Percentiles rank a stretch among this genome's conserved stretches.
These are phyloP conservation scores for Sebastes diploproa DNA, from an alignment of 2,797 vertebrate species.

Conservation along the genomic window DNA sequence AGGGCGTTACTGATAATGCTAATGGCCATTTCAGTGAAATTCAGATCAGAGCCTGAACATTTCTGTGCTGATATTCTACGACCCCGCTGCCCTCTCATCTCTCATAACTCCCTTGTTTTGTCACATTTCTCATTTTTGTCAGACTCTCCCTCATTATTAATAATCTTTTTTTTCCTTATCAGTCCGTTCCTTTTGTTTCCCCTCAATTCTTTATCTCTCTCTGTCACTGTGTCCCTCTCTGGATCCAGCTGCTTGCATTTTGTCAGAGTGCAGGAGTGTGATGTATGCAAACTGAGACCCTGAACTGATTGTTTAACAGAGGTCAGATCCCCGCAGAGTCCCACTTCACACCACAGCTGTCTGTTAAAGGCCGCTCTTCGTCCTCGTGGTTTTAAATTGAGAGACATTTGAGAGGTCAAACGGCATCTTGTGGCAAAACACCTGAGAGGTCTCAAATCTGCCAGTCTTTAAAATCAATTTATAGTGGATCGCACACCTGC, in stretches of 20 bases:
- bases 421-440: neutral
- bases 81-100: neutral
- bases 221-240: neutral
- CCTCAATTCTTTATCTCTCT: conserved; percentile 5
- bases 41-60: neutral
- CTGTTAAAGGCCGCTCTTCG: neutral
- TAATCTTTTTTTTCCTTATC: neutral
- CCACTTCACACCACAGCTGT: conserved; percentile 29
- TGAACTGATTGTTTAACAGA: conserved; percentile 30
- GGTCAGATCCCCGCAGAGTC: conserved; percentile 25
- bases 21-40: neutral
- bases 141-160: neutral
- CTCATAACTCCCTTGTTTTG: neutral
- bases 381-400: conserved; percentile 14
- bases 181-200: neutral
- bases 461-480: conserved; percentile 36
- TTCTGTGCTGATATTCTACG: neutral
- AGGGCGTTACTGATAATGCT: neutral
- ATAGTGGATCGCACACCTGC: conserved; percentile 38
- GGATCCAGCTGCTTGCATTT: conserved; percentile 26
- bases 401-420: conserved; percentile 14
- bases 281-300: conserved; percentile 19
- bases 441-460: conserved; percentile 19
- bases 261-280: conserved; percentile 5
- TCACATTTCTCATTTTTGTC: conserved; percentile 1